Percentiles rank a stretch among this genome's conserved stretches.
Evolutionary conservation across 2,113 vertebrate genomes (phyloP).

Genomic region (Epinephelus fuscoguttatus): DNA sequence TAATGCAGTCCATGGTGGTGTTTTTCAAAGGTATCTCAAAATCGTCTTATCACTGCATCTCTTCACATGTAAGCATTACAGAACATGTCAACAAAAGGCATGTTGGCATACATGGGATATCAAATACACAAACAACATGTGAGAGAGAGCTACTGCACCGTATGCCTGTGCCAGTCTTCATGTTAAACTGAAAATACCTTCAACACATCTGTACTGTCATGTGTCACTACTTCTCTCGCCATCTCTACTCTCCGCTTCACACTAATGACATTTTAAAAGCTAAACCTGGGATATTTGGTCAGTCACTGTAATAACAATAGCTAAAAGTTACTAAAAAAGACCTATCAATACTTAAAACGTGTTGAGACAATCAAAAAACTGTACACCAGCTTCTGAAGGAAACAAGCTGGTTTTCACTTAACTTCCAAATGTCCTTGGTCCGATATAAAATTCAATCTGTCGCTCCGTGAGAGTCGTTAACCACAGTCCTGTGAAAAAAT

Average conservation of each 20-base stretch:
- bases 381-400: slow-evolving; percentile 13
- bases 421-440: slow-evolving; percentile 72
- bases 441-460: slow-evolving; percentile 64
- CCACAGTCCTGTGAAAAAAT: slow-evolving; percentile 63
- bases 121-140: slow-evolving; percentile 16
- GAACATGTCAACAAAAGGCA: slow-evolving; percentile 1
- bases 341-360: slow-evolving; percentile 31
- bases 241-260: slow-evolving; percentile 11
- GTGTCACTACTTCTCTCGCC: neutral
- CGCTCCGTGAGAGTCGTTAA: slow-evolving; percentile 50
- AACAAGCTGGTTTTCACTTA: slow-evolving; percentile 46
- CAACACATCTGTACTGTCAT: neutral
- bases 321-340: slow-evolving; percentile 40
- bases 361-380: slow-evolving; percentile 44
- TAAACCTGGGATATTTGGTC: slow-evolving; percentile 45
- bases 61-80: slow-evolving; percentile 11
- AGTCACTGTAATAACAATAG: slow-evolving; percentile 43
- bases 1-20: slow-evolving; percentile 2
- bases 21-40: slow-evolving; percentile 34
- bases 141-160: slow-evolving; percentile 8
- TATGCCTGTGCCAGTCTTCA: slow-evolving; percentile 24
- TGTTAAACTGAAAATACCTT: slow-evolving; percentile 4
- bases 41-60: neutral
- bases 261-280: slow-evolving; percentile 17
- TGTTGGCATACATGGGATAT: neutral